Evolutionary conservation across 2,113 vertebrate genomes (phyloP).

Genomic region (Brachyhypopomus occidentalis): DNA sequence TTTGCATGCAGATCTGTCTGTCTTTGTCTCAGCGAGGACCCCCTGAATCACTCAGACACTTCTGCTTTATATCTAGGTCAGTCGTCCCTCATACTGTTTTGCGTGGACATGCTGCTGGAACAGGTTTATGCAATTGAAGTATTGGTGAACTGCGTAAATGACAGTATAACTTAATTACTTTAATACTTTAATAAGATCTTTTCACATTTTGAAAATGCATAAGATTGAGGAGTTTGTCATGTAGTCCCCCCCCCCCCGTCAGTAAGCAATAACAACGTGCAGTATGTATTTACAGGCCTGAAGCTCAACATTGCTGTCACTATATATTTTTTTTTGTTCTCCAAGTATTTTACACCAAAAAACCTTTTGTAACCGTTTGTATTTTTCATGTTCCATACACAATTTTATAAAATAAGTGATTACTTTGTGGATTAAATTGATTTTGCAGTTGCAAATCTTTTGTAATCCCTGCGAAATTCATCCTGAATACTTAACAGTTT

Average conservation of each 20-base stretch:
- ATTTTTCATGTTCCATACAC: neutral
- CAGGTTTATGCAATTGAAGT: neutral
- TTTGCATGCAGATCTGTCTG: neutral
- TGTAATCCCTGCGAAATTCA: conserved; percentile 2
- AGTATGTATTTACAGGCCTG: conserved; percentile 13
- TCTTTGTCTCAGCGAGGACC: neutral
- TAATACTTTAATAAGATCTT: neutral
- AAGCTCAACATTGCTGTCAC: conserved; percentile 26
- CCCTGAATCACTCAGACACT: too few species aligned
- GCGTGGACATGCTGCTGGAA: conserved; percentile 1
- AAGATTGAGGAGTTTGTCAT: neutral
- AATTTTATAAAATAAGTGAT: conserved; percentile 1
- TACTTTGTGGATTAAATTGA: neutral
- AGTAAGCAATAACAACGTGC: conserved; percentile 37
- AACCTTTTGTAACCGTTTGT: neutral
- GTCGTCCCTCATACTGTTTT: neutral
- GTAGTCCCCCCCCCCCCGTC: conserved; percentile 25
- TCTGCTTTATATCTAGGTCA: neutral
- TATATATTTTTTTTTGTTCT: neutral
- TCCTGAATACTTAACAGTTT: neutral
- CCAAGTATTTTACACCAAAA: conserved; percentile 11
- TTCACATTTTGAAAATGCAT: neutral
- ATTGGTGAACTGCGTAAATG: neutral
- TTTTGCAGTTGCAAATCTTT: conserved; percentile 32
- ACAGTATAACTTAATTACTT: neutral